Evolutionary conservation across 2,888 invertebrate species (phyloP).

Genomic region (Ceraclea dissimilis): DNA sequence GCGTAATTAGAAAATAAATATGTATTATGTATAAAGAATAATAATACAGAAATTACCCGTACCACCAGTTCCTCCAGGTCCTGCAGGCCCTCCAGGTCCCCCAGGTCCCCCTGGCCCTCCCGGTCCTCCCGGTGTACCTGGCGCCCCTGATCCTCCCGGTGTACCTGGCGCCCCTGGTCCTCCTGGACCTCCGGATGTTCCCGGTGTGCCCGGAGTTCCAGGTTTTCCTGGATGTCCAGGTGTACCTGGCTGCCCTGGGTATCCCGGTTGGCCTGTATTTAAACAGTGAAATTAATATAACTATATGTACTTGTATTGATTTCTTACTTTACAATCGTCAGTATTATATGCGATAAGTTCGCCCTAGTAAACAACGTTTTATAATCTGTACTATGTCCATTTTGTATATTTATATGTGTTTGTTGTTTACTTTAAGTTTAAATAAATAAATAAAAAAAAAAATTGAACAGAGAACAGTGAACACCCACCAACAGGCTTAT

Average conservation of each 20-base stretch:
- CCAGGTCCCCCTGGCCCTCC: conserved; percentile 30
- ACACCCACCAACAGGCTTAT: conserved; percentile 16
- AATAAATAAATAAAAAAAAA: no score
- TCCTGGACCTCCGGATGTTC: conserved; percentile 28
- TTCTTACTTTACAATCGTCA: no score
- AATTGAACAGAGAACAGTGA: conserved; percentile 10
- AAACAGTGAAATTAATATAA: no score
- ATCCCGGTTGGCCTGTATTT: conserved; percentile 7
- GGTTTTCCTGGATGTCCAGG: conserved; percentile 39
- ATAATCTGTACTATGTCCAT: no score
- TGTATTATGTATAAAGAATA: no score
- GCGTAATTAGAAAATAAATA: no score
- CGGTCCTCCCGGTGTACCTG: conserved; percentile 27
- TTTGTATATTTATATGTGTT: no score
- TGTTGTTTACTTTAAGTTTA: no score
- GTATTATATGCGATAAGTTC: no score
- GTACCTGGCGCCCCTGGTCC: conserved; percentile 26
- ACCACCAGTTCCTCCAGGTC: conserved; percentile 29
- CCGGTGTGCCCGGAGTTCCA: conserved; percentile 41
- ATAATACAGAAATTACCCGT: conserved; percentile 26
- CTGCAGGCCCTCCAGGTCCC: conserved; percentile 28
- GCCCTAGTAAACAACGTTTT: no score
- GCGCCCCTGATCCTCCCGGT: conserved; percentile 26
- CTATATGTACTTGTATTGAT: no score
- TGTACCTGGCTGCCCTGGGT: conserved; percentile 27